phyloP scores from a whole-genome alignment of 2,888 invertebrate genomes.

The Mythimna loreyi region DNA sequence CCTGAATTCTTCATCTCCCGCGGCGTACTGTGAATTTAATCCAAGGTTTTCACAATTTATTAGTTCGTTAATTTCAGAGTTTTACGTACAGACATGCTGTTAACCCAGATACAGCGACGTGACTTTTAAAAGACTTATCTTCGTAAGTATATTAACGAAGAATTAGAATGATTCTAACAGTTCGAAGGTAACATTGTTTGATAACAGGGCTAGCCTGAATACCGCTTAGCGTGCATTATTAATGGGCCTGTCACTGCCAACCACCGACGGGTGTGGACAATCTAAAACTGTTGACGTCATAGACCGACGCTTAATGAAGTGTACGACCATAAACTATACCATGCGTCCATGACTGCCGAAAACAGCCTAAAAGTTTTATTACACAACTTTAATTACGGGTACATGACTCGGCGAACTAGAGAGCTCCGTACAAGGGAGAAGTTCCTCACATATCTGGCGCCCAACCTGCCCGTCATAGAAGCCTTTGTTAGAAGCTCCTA shows the following conservation, averaged over 20 bases:
- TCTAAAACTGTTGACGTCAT: conserved; percentile 43
- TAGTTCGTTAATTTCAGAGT: conserved; percentile 44
- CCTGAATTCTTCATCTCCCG: conserved; percentile 57
- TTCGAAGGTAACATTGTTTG: conserved; percentile 10
- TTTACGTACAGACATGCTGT: conserved; percentile 25
- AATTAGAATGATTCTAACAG: conserved; percentile 12
- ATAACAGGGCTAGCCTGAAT: conserved; percentile 5
- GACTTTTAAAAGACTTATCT: neutral
- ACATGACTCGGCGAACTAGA: conserved; percentile 75
- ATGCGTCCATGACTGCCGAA: conserved; percentile 52
- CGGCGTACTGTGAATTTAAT: conserved; percentile 57
- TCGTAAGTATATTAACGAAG: conserved; percentile 12
- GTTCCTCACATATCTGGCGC: conserved; percentile 54
- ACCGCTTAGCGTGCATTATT: conserved; percentile 35
- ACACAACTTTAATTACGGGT: conserved; percentile 80
- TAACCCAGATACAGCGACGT: neutral
- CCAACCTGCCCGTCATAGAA: conserved; percentile 64
- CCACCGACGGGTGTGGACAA: conserved; percentile 16
- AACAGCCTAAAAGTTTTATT: conserved; percentile 66
- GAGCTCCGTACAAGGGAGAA: conserved; percentile 41
- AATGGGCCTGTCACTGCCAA: conserved; percentile 43
- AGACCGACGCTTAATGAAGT: conserved; percentile 52
- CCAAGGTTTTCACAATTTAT: conserved; percentile 56
- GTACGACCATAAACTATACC: conserved; percentile 52
- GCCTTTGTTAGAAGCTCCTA: conserved; percentile 63